Evolutionary conservation across 2,888 invertebrate species (phyloP).

Genomic region (Ceramica pisi): DNA sequence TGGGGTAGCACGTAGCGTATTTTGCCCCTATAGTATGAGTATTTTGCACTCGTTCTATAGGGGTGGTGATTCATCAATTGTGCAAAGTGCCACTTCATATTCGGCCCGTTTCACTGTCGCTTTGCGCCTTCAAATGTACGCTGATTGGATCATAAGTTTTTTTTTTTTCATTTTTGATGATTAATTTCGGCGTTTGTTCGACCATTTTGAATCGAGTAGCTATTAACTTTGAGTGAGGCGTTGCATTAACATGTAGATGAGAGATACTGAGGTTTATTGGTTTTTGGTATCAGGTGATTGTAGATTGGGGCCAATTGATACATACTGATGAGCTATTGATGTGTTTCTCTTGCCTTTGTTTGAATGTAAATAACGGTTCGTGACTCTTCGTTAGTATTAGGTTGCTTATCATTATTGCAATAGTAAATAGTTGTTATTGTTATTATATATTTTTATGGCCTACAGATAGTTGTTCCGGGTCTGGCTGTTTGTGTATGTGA

Average conservation of each 20-base stretch:
- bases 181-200: constrained; percentile 49
- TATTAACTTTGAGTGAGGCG: constrained; percentile 55
- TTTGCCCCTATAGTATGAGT: constrained; percentile 32
- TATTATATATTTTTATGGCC: too few relatives aligned
- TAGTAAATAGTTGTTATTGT: background rate
- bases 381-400: background rate
- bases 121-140: constrained; percentile 79
- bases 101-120: constrained; percentile 82
- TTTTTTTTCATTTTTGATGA: constrained; percentile 70
- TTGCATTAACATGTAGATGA: constrained; percentile 55
- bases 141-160: constrained; percentile 77
- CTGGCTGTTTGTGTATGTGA: too few relatives aligned
- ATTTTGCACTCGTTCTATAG: constrained; percentile 61
- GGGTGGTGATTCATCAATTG: constrained; percentile 87
- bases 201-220: constrained; percentile 54
- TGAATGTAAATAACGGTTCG: background rate
- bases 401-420: background rate
- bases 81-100: constrained; percentile 87
- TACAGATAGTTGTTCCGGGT: too few relatives aligned
- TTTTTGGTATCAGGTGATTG: constrained; percentile 24
- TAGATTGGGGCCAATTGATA: constrained; percentile 12
- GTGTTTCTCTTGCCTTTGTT: background rate
- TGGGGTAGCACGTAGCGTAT: constrained; percentile 41
- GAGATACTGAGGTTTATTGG: constrained; percentile 43
- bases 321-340: background rate